These are phyloP conservation scores for Chrysemys picta DNA, from an alignment of 2,113 vertebrate genomes.

Conservation along the genomic window DNA sequence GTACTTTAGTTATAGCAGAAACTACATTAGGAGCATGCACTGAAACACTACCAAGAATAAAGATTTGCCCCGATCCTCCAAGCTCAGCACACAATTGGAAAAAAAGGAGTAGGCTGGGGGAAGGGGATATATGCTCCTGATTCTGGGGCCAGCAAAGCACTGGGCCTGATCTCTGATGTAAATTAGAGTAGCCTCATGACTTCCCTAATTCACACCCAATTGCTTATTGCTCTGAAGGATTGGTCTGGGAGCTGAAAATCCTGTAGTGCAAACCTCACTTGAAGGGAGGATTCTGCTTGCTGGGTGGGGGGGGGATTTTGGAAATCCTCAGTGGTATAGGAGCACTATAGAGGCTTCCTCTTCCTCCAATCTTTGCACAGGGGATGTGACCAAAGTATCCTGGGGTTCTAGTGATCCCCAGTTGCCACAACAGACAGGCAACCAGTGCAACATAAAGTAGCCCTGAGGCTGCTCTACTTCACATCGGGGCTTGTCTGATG, in stretches of 20 bases:
- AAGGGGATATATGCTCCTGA: not conserved
- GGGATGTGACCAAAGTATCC: too few relatives aligned
- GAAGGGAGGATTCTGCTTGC: too few relatives aligned
- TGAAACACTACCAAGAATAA: accelerated
- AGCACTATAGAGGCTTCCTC: too few relatives aligned
- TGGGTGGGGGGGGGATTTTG: too few relatives aligned
- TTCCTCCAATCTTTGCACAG: too few relatives aligned
- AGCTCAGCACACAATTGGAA: accelerated
- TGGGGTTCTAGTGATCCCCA: too few relatives aligned
- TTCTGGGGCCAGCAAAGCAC: accelerated
- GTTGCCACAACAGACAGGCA: not conserved
- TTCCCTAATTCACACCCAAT: accelerated
- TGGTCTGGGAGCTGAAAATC: too few relatives aligned
- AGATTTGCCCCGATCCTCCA: not conserved
- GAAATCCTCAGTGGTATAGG: too few relatives aligned
- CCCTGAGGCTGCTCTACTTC: accelerated
- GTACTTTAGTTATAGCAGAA: not conserved
- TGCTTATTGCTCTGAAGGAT: not conserved
- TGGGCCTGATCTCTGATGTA: not conserved
- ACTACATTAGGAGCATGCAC: not conserved
- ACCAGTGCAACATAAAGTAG: accelerated
- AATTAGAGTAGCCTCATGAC: not conserved
- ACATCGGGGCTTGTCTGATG: accelerated
- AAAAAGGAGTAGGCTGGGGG: accelerated
- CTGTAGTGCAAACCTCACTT: too few relatives aligned